Conservation (phyloP, 2,888 invertebrate species). For the Mongoloraphidia duomilia region DNA sequence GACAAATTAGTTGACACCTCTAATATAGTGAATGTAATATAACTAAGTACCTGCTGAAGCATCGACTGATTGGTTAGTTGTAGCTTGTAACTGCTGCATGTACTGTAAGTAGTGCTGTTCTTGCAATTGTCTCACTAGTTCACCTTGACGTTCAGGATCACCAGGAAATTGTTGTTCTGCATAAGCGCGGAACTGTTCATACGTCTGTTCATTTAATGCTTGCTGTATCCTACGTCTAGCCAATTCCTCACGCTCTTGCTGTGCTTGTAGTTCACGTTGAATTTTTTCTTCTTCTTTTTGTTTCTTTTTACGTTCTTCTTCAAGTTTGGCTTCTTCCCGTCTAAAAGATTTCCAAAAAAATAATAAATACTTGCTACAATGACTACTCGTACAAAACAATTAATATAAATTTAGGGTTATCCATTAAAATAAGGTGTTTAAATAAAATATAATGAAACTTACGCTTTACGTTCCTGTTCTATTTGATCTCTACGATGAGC, state of each 20-base stretch:
- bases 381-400: not conserved
- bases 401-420: not conserved
- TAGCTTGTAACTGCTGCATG: slow-evolving; percentile 76
- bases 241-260: slow-evolving; percentile 46
- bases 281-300: slow-evolving; percentile 42
- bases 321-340: slow-evolving; percentile 30
- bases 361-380: not conserved
- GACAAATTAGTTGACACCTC: too few relatives aligned
- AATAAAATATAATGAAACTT: slow-evolving; percentile 19
- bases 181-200: slow-evolving; percentile 73
- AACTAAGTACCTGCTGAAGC: not conserved
- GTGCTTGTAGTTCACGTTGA: slow-evolving; percentile 43
- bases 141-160: slow-evolving; percentile 81
- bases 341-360: slow-evolving; percentile 4
- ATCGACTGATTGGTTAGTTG: slow-evolving; percentile 18
- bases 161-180: slow-evolving; percentile 87
- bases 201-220: slow-evolving; percentile 90
- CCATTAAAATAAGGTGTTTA: not conserved
- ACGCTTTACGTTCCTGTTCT: slow-evolving; percentile 53
- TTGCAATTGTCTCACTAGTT: slow-evolving; percentile 86
- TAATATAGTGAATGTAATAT: not conserved
- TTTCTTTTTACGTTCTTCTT: slow-evolving; percentile 37
- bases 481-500: slow-evolving; percentile 81
- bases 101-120: slow-evolving; percentile 99
- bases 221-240: slow-evolving; percentile 78